Evolutionary conservation across 2,888 invertebrate species (phyloP).

Genomic region (Holacanthella duospinosa): DNA sequence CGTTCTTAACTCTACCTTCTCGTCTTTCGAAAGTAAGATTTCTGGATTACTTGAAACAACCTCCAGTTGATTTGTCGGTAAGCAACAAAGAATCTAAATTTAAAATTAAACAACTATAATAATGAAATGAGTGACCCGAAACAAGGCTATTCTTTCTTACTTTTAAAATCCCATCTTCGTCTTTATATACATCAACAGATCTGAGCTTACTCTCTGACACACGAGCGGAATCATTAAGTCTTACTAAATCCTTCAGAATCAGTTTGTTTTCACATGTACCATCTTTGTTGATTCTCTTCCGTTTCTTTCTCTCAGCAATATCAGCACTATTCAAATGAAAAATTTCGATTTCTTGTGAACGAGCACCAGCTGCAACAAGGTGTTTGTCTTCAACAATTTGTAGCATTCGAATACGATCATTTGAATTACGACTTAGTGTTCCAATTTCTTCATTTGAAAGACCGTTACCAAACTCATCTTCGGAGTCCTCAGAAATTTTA

Average conservation of each 20-base stretch:
- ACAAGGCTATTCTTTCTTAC: constrained; percentile 37
- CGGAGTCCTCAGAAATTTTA: constrained; percentile 20
- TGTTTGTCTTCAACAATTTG: constrained; percentile 24
- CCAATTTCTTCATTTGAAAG: constrained; percentile 31
- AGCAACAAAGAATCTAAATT: constrained; percentile 27
- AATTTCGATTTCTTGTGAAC: constrained; percentile 53
- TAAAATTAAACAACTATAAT: constrained; percentile 10
- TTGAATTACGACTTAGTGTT: constrained; percentile 26
- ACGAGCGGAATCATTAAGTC: constrained; percentile 30
- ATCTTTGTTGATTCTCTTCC: constrained; percentile 68
- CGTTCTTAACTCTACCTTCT: constrained; percentile 2
- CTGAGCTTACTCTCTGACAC: constrained; percentile 48
- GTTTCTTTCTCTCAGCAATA: constrained; percentile 57
- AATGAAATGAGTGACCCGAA: constrained; percentile 15
- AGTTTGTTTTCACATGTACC: constrained; percentile 39
- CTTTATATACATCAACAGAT: constrained; percentile 57
- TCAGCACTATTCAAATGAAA: constrained; percentile 68
- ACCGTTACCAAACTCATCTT: constrained; percentile 14
- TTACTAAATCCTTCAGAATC: constrained; percentile 29
- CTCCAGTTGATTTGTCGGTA: constrained; percentile 36
- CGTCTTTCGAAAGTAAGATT: background rate
- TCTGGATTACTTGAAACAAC: constrained; percentile 16
- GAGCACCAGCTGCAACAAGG: constrained; percentile 24
- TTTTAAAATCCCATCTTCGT: constrained; percentile 60
- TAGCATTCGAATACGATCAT: constrained; percentile 23